Percentiles rank a stretch among this genome's conserved stretches.
phyloP scores from a whole-genome alignment of 2,113 vertebrate genomes.

The Notothenia rossii region DNA sequence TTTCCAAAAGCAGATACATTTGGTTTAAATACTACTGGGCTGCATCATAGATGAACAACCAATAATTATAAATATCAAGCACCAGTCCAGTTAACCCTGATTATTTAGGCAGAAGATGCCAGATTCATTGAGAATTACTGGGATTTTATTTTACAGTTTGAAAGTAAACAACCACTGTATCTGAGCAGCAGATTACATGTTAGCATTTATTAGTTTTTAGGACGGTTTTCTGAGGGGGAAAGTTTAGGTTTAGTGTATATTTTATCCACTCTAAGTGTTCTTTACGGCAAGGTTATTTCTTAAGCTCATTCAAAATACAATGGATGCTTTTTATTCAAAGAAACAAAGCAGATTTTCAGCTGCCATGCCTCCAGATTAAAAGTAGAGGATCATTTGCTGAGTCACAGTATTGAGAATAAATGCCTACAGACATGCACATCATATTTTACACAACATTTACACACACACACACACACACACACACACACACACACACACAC shows the following conservation, averaged over 20 bases:
- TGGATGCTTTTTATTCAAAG: constrained; percentile 1
- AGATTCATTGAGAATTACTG: not conserved
- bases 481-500: not conserved
- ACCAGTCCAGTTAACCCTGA: not conserved
- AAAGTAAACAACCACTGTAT: not conserved
- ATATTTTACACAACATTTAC: not conserved
- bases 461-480: not conserved
- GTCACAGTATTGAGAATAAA: not conserved
- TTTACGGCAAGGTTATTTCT: not conserved
- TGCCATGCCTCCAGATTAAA: constrained; percentile 1
- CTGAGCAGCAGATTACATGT: constrained; percentile 23
- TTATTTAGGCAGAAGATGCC: too few relatives aligned
- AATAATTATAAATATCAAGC: constrained; percentile 20
- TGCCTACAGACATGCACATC: not conserved
- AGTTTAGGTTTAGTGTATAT: constrained; percentile 5
- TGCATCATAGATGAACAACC: constrained; percentile 14
- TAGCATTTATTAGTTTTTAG: constrained; percentile 11
- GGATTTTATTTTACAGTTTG: not conserved
- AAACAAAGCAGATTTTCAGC: constrained; percentile 1
- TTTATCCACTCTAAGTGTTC: constrained; percentile 27
- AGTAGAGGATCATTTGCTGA: not conserved
- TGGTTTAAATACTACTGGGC: constrained; percentile 18
- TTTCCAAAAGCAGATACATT: constrained; percentile 15
- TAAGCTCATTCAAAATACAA: constrained; percentile 7
- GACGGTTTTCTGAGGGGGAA: not conserved